Percentiles rank a stretch among this genome's conserved stretches.
Conservation (phyloP, 2,797 vertebrate species). For the Dromococcyx pavoninus region DNA sequence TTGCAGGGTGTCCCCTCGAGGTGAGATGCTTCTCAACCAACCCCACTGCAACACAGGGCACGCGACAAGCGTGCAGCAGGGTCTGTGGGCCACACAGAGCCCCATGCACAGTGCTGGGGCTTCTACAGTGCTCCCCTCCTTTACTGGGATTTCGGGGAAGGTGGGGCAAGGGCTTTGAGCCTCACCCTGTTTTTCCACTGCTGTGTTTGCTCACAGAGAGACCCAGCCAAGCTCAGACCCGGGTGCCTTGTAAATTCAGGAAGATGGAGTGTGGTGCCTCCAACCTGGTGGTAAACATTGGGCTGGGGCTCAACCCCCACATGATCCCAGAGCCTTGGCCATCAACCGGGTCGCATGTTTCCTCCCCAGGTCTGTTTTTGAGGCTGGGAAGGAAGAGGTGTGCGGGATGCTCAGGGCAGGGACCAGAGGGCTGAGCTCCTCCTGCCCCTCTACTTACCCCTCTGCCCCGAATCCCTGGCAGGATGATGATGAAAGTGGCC, state of each 20-base stretch:
- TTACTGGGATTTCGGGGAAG: neutral
- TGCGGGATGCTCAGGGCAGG: neutral
- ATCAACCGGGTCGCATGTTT: neutral
- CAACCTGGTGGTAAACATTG: neutral
- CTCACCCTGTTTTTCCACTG: neutral
- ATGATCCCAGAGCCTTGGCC: neutral
- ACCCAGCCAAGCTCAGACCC: neutral
- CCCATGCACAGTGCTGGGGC: fast-evolving
- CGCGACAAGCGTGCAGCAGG: neutral
- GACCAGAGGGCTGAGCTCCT: neutral
- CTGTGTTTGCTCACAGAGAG: neutral
- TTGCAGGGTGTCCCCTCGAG: neutral
- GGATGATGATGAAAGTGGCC: slow-evolving; percentile 83
- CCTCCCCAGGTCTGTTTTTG: fast-evolving
- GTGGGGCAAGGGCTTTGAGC: neutral
- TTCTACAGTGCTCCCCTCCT: neutral
- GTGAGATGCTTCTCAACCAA: neutral
- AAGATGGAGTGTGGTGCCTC: neutral
- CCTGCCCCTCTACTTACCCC: slow-evolving; percentile 79
- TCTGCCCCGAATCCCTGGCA: slow-evolving; percentile 92
- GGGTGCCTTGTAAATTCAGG: neutral
- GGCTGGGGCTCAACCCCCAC: neutral
- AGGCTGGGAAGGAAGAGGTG: neutral
- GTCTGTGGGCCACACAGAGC: neutral
- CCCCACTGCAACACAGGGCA: neutral